Conservation (phyloP, 2,113 vertebrate species). For the Puntigrus tetrazona region DNA sequence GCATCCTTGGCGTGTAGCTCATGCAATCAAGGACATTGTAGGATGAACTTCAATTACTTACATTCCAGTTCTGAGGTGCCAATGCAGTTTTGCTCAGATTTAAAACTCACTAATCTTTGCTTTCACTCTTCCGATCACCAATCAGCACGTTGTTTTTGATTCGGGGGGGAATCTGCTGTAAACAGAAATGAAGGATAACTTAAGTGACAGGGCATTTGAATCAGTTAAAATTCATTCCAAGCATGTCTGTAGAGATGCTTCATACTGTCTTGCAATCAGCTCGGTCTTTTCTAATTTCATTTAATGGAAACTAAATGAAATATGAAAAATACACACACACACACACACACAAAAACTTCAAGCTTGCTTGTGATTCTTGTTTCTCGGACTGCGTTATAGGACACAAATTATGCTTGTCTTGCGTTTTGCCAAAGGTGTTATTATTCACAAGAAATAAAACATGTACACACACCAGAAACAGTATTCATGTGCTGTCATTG, state of each 20-base stretch:
- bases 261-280: conserved; percentile 48
- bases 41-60: conserved; percentile 26
- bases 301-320: conserved; percentile 33
- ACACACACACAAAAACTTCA: conserved; percentile 55
- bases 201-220: neutral
- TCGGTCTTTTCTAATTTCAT: conserved; percentile 51
- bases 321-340: conserved; percentile 43
- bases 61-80: conserved; percentile 48
- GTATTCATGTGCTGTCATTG: conserved; percentile 4
- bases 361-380: conserved; percentile 45
- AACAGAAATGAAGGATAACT: neutral
- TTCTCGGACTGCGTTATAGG: conserved; percentile 29
- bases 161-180: neutral
- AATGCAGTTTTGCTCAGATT: neutral
- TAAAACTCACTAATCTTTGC: conserved; percentile 8
- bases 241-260: conserved; percentile 60
- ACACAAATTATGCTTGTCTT: conserved; percentile 33
- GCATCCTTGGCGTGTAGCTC: conserved; percentile 7
- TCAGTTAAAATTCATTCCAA: conserved; percentile 60
- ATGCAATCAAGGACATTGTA: conserved; percentile 28
- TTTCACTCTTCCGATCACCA: conserved; percentile 14
- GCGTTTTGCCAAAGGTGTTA: conserved; percentile 54
- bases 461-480: conserved; percentile 47
- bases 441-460: conserved; percentile 58
- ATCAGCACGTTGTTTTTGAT: conserved; percentile 4